Percentiles rank a stretch among this genome's conserved stretches.
These are phyloP conservation scores for Pseudochromis fuscus DNA, from an alignment of 2,797 vertebrate genomes.

Conservation along the genomic window DNA sequence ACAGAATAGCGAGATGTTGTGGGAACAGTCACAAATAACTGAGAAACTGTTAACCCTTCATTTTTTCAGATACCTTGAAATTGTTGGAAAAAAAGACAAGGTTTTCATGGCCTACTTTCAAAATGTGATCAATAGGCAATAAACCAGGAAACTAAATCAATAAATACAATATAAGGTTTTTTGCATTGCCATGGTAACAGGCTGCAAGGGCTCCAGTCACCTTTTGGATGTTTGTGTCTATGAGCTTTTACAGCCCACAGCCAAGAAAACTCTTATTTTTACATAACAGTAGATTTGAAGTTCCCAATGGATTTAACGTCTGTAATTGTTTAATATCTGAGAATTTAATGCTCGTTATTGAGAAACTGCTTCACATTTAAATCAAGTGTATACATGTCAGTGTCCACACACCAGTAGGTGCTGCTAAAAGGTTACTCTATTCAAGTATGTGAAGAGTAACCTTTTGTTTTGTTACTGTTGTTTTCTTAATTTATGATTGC, in stretches of 20 bases:
- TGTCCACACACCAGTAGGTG: too few species aligned
- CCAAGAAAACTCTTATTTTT: too few species aligned
- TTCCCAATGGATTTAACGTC: too few species aligned
- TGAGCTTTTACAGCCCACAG: background rate
- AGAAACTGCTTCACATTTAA: too few species aligned
- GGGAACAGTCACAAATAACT: background rate
- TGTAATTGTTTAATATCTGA: too few species aligned
- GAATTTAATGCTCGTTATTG: too few species aligned
- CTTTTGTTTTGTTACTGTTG: too few species aligned
- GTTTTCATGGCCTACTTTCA: conserved; percentile 13
- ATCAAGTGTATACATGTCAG: too few species aligned
- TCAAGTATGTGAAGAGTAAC: too few species aligned
- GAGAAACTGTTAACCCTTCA: background rate
- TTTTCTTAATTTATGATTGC: too few species aligned
- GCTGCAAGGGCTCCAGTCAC: conserved; percentile 2
- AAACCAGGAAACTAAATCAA: conserved; percentile 43
- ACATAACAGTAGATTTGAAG: too few species aligned
- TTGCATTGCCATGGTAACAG: conserved; percentile 30
- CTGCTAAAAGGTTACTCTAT: too few species aligned
- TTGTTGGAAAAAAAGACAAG: background rate
- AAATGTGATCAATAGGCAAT: conserved; percentile 50
- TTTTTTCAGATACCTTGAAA: background rate
- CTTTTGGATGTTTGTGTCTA: background rate
- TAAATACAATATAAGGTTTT: conserved; percentile 17
- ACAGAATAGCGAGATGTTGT: background rate